Evolutionary conservation across 64 coral and sea anemone genomes (phyloP).

Genomic region (Pachyseris speciosa): DNA sequence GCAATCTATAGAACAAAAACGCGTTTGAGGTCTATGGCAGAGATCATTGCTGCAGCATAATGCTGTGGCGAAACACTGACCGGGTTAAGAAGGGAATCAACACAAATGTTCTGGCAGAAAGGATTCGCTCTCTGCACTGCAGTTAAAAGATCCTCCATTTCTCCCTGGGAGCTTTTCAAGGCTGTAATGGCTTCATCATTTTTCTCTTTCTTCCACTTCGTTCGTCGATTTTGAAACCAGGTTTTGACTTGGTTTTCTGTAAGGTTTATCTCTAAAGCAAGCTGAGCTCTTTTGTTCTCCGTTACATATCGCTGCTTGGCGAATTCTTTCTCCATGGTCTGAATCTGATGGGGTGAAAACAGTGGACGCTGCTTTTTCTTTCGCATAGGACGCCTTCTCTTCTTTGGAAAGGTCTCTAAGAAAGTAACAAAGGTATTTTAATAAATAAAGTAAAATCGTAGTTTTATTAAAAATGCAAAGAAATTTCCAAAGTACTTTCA

Average conservation of each 20-base stretch:
- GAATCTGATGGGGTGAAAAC: slow-evolving; percentile 83
- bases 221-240: slow-evolving; percentile 89
- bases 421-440: not conserved
- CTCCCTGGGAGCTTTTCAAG: not conserved
- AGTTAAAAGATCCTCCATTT: not conserved
- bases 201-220: slow-evolving; percentile 88
- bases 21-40: not conserved
- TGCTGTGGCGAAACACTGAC: not conserved
- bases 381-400: slow-evolving; percentile 65
- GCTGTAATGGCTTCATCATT: slow-evolving; percentile 61
- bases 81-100: not conserved
- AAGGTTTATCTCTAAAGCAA: slow-evolving; percentile 70
- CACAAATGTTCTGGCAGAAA: not conserved
- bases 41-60: not conserved
- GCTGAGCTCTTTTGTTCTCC: slow-evolving; percentile 68
- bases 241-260: slow-evolving; percentile 93
- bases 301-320: slow-evolving; percentile 78
- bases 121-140: not conserved
- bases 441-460: no score
- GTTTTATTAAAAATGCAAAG: not conserved
- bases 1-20: not conserved
- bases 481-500: not conserved
- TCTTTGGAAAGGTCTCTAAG: not conserved
- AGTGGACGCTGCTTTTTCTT: slow-evolving; percentile 83
- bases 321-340: slow-evolving; percentile 85